Evolutionary conservation across 2,797 vertebrate genomes (phyloP), one percentile per base, ranked within the genome.

Genomic region (Podarcis siculus): DNA sequence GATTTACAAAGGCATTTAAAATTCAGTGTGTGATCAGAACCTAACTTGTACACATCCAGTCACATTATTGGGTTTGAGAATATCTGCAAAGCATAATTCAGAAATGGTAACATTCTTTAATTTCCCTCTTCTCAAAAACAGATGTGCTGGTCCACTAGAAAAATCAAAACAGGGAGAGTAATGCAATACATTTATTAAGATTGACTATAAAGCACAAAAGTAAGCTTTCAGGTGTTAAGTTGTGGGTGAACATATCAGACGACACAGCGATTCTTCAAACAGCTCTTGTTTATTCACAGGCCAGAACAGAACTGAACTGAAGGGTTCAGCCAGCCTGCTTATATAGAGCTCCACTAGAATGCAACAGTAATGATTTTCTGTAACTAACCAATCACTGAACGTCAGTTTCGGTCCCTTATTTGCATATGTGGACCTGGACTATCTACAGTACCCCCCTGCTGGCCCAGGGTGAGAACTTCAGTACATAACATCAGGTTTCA

Each of bases 1-100:
- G 12, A 79, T 35, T 79, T 89, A 85, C 15, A 49, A 76, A 55
- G 64, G 37, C 15, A 61, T 42, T 87, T 87, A 87, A 73, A n/a
- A 30, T 77, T 8, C 4, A 45, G 27, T 45, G 35, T 12, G 23
- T 13, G 42, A 45, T 39, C 9, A 25, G 27, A 76, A 42, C 66
- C 66, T 9, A 69, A 25, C 66, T 69, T 30, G 66, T 69, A 69
- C 3, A 30, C 23, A 69, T 27, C 10, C 3, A 69, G 10, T 19
- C 58, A 61, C 17, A 61, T 61, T 61, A 19, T 23, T 61, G 58
- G 17, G 21, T 27, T 30, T 69, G 66, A 69, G 27, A 25, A 69
- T 27, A 25, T 25, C 66, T 69, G 66, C 66, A 49, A 4, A 21
- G 4, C 15, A n/a, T 58, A 17, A 3, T 17, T 15, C 17, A 32